Percentiles rank a stretch among this genome's conserved stretches.
Conservation (phyloP, 2,797 vertebrate genomes). For the Hydrocynus forskahlii region DNA sequence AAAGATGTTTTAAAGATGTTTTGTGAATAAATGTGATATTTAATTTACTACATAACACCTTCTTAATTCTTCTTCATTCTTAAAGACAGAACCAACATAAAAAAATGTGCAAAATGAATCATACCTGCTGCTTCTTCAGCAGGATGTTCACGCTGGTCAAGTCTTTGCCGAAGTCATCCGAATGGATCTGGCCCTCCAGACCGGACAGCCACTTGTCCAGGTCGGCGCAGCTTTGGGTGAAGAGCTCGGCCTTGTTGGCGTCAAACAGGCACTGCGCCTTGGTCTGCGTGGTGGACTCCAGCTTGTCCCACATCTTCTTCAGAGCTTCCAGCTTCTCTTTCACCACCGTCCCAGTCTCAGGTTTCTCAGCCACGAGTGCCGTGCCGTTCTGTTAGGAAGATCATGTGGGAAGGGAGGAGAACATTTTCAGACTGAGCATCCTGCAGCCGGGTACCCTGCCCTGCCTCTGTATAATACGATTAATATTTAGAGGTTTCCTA, state of each 20-base stretch:
- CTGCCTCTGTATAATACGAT: neutral
- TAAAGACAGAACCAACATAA: no score
- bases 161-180: constrained; percentile 96
- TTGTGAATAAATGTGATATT: no score
- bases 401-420: neutral
- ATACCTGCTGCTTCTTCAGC: constrained; percentile 98
- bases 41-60: no score
- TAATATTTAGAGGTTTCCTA: neutral
- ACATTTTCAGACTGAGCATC: neutral
- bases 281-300: constrained; percentile 95
- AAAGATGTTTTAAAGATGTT: no score
- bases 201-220: constrained; percentile 93
- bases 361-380: constrained; percentile 92
- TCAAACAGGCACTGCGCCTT: constrained; percentile 98
- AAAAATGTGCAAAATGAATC: no score
- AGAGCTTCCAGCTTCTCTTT: constrained; percentile 88
- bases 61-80: no score
- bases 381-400: constrained; percentile 83
- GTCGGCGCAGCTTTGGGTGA: constrained; percentile 97
- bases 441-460: neutral
- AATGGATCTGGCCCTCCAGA: constrained; percentile 92
- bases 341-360: constrained; percentile 90
- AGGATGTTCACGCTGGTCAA: constrained; percentile 98
- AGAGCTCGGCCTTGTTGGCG: constrained; percentile 97
- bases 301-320: constrained; percentile 90